Base-by-base conservation (phyloP, 2,888 invertebrate genomes). In the Ypsolopha sequella region DNA sequence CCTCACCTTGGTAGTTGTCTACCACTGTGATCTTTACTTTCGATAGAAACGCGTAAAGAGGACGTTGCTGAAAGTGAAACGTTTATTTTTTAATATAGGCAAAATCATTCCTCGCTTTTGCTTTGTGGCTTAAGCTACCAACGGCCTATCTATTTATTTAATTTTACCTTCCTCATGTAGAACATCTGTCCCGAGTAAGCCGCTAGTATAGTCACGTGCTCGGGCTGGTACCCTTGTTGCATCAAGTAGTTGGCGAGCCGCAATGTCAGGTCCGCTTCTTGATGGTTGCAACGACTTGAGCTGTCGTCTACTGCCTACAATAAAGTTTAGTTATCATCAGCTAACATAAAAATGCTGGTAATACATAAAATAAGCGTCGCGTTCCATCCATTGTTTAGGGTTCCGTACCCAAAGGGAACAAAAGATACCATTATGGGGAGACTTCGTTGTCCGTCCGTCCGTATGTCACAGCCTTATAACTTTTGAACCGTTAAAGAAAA, bases 1-100 rank as follows among this genome's bases (percentile, higher is more conserved):
- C 94, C 63, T 94, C 91, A 0, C 95, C 95, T 80, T 95, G 95
- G 64, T 90, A 95, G 66, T 93, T 94, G 66, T 95, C 95, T 4
- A 95, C 90, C 0, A 91, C 90, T 0, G 90, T 88, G 4, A 93
- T 89, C 58, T 89, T 84, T 2, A 93, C 89, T n/a, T 87, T 77
- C 33, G 73, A 55, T 33, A 90, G 67, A 35, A 78, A 64, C 1
- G 61, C 46, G 58, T 78, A 77, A 0, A 60, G 60, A 1, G 50
- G 45, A 2, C 75, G 67, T 68, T 78, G 63, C 84, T 84, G 60
- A n/a, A 66, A 72, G 35, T 51, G 49, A 41, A n/a, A 51, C 0
- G 35, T 47, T 36, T n/a, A 8, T 24, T 45, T 33, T 7, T 8
- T 38, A 10, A n/a, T n/a, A n/a, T n/a, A n/a, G n/a, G n/a, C n/a